Evolutionary conservation across 2,797 vertebrate species (phyloP).

Genomic region (Euthynnus affinis): DNA sequence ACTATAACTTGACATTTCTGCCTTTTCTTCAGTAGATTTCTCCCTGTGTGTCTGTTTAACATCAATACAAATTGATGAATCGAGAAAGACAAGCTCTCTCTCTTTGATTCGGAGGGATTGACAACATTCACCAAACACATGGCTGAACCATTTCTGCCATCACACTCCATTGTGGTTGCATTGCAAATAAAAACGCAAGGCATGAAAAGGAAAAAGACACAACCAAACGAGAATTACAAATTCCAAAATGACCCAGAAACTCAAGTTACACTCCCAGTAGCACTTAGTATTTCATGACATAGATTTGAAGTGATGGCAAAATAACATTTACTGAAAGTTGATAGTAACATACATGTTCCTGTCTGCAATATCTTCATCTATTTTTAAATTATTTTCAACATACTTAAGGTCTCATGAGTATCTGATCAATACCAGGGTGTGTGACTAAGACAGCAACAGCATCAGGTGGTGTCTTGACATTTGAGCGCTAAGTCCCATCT

Average conservation of each 20-base stretch:
- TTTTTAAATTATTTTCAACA: fast-evolving
- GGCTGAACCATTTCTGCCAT: not conserved
- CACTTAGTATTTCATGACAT: not conserved
- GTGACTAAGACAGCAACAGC: not conserved
- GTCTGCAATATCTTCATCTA: not conserved
- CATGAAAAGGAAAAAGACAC: constrained; percentile 2
- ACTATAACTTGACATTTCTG: not conserved
- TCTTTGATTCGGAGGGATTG: not conserved
- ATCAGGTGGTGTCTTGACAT: not conserved
- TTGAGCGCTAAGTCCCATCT: not conserved
- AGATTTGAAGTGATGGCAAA: not conserved
- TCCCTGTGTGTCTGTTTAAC: not conserved
- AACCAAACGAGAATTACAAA: not conserved
- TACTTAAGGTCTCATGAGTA: not conserved
- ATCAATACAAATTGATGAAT: not conserved
- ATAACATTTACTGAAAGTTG: not conserved
- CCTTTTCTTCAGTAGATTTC: not conserved
- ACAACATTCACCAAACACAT: not conserved
- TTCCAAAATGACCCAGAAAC: constrained; percentile 24
- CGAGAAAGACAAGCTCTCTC: not conserved
- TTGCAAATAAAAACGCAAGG: constrained; percentile 16
- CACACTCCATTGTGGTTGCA: not conserved
- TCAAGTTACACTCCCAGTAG: constrained; percentile 1
- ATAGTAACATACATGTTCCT: not conserved
- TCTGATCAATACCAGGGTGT: not conserved